A percentile compares a stretch with the other conserved stretches of the same genome.
These are phyloP conservation scores for Eucidaris tribuloides DNA, from an alignment of 35 echinoderm and acorn worm genomes.

Conservation along the genomic window DNA sequence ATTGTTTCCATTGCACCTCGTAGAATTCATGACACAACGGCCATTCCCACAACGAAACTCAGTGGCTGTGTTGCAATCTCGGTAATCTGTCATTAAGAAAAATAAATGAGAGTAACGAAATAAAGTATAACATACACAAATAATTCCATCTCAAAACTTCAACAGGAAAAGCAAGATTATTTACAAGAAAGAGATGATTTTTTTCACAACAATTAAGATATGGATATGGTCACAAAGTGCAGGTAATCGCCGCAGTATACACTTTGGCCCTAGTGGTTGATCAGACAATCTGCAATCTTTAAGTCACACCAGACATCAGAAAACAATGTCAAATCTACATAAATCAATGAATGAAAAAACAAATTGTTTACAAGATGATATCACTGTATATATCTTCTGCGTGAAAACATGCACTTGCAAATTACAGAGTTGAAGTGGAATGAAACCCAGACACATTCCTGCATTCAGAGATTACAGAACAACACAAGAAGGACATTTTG, in stretches of 20 bases:
- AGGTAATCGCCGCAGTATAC: no score
- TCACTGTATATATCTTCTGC: no score
- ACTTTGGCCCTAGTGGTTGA: no score
- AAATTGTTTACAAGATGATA: no score
- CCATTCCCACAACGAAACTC: conserved; percentile 58
- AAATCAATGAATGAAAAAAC: no score
- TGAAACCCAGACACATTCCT: neutral
- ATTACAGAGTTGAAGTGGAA: neutral
- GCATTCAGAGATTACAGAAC: neutral
- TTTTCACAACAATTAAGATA: neutral
- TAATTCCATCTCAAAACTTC: neutral
- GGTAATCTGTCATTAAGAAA: conserved; percentile 32
- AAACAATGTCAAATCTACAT: no score
- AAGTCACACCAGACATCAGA: no score
- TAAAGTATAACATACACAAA: neutral
- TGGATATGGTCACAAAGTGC: neutral
- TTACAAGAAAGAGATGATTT: neutral
- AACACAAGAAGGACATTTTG: no score
- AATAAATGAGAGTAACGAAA: neutral
- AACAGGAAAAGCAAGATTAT: neutral
- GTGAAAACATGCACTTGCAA: neutral
- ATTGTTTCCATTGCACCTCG: conserved; percentile 60
- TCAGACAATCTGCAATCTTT: no score
- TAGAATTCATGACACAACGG: neutral
- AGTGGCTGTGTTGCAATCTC: neutral